Percentiles rank a stretch among this genome's conserved stretches.
phyloP scores from a whole-genome alignment of 2,797 vertebrate genomes.

The Epinephelus awoara region DNA sequence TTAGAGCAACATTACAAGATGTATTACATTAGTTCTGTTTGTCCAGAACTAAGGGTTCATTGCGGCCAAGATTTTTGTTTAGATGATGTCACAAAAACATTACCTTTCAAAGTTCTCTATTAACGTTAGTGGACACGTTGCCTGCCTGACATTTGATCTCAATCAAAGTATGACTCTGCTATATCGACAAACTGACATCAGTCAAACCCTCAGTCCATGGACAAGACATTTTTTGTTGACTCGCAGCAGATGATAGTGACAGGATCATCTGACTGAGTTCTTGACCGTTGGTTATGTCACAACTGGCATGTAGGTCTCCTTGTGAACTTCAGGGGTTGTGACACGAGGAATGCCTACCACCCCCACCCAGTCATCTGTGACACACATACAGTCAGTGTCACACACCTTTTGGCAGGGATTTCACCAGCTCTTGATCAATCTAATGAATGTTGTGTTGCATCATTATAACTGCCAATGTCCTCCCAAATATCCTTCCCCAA shows the following conservation, averaged over 20 bases:
- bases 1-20: neutral
- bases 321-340: conserved; percentile 37
- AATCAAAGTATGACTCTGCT: neutral
- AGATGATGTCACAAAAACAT: neutral
- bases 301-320: conserved; percentile 44
- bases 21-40: neutral
- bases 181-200: neutral
- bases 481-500: conserved; percentile 66
- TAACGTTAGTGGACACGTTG: neutral
- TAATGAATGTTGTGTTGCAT: conserved; percentile 55
- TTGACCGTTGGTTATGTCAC: conserved; percentile 37
- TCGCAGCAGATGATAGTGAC: neutral
- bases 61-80: neutral
- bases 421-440: conserved; percentile 78
- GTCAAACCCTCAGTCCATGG: neutral
- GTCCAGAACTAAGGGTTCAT: neutral
- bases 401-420: conserved; percentile 58
- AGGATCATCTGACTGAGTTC: conserved; percentile 18
- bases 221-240: neutral
- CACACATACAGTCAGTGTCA: conserved; percentile 30
- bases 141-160: neutral
- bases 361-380: conserved; percentile 29
- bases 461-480: conserved; percentile 70
- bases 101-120: no score
- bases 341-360: conserved; percentile 47